Evolutionary conservation across 2,888 invertebrate genomes (phyloP).

Genomic region (Griposia aprilina): DNA sequence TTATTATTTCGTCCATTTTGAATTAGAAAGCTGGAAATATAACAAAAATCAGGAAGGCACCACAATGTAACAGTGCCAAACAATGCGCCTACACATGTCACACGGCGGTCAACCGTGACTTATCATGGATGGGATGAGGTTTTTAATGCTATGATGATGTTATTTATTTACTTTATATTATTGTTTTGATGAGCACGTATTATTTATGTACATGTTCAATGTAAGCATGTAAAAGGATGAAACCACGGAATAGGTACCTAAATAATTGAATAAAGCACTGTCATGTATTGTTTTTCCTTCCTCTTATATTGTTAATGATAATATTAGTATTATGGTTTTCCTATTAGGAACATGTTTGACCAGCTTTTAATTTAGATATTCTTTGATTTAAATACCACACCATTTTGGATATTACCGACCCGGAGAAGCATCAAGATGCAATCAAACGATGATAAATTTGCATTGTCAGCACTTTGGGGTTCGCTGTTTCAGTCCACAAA

Average conservation of each 20-base stretch:
- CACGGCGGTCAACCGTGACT: constrained; percentile 25
- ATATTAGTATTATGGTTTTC: constrained; percentile 9
- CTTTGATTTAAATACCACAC: neutral
- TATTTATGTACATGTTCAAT: neutral
- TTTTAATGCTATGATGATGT: neutral
- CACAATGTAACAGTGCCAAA: constrained; percentile 13
- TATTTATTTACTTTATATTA: neutral
- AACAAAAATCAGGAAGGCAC: constrained; percentile 53
- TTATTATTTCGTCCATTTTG: neutral
- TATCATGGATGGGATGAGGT: constrained; percentile 4
- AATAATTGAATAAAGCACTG: neutral
- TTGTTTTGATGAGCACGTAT: neutral
- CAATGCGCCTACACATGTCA: constrained; percentile 37
- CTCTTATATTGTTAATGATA: constrained; percentile 3
- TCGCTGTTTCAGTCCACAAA: neutral
- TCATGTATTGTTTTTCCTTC: constrained; percentile 26
- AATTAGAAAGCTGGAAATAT: constrained; percentile 43
- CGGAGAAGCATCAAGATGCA: neutral
- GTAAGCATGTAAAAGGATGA: neutral
- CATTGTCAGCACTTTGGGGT: no score
- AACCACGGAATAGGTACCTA: constrained; percentile 1
- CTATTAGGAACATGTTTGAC: neutral
- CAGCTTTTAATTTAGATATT: neutral
- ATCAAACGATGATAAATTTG: neutral
- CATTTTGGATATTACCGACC: neutral